Conservation (phyloP, 1,140 invertebrate species). For the Maconellicoccus hirsutus region DNA sequence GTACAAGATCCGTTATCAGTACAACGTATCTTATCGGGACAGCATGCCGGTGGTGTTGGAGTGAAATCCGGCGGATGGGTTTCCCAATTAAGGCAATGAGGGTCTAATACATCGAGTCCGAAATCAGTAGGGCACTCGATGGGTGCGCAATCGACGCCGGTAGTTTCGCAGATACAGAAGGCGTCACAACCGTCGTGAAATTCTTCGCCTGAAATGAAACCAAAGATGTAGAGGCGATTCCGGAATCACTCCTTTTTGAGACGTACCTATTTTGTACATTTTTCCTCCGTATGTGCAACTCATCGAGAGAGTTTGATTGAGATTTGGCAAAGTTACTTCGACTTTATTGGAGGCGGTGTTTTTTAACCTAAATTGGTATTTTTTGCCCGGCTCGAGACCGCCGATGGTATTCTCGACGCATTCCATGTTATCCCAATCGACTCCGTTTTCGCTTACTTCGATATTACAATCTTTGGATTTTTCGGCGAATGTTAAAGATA, state of each 20-base stretch:
- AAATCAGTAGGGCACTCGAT: conserved; percentile 71
- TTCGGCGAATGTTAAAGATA: conserved; percentile 34
- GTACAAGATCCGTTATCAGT: conserved; percentile 63
- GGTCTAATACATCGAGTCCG: conserved; percentile 66
- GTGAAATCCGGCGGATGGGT: conserved; percentile 55
- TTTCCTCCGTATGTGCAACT: conserved; percentile 46
- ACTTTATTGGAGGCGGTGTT: conserved; percentile 31
- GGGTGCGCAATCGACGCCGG: conserved; percentile 57
- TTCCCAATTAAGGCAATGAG: conserved; percentile 73
- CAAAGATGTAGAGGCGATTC: no score
- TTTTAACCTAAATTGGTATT: conserved; percentile 33
- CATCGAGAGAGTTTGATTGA: neutral
- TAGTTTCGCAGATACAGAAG: conserved; percentile 54
- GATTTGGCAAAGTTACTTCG: neutral
- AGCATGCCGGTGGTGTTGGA: conserved; percentile 65
- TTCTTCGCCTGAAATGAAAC: conserved; percentile 42
- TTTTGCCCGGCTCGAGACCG: conserved; percentile 31
- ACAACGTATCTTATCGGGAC: conserved; percentile 61
- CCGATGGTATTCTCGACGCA: conserved; percentile 28
- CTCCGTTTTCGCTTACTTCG: conserved; percentile 35
- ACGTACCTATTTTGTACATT: conserved; percentile 39
- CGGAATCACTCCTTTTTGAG: no score
- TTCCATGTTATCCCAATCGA: conserved; percentile 35
- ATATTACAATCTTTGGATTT: conserved; percentile 32
- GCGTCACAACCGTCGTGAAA: conserved; percentile 59